These are phyloP conservation scores for Drosophila ambigua DNA, from an alignment of 1,140 invertebrate genomes.

Conservation along the genomic window DNA sequence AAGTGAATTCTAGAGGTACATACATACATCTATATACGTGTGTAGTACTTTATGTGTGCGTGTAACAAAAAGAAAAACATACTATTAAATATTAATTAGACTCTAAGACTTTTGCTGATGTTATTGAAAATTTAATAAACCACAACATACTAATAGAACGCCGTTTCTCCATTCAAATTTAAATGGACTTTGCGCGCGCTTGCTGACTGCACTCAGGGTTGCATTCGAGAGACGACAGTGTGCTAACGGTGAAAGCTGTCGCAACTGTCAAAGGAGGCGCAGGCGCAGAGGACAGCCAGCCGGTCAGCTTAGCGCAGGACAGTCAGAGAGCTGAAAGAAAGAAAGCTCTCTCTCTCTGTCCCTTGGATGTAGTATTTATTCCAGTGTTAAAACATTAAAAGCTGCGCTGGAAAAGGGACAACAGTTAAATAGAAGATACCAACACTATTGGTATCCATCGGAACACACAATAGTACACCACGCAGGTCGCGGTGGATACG, in stretches of 20 bases:
- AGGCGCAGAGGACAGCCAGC: background rate
- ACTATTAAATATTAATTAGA: slow-evolving; percentile 77
- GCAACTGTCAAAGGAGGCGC: slow-evolving; percentile 9
- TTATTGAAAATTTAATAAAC: slow-evolving; percentile 79
- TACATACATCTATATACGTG: slow-evolving; percentile 43
- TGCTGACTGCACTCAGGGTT: no score
- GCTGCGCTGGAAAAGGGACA: slow-evolving; percentile 75
- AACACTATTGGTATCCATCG: slow-evolving; percentile 78
- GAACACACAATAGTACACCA: slow-evolving; percentile 22
- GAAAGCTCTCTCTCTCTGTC: slow-evolving; percentile 47
- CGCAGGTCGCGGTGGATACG: slow-evolving; percentile 14
- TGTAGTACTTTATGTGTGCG: slow-evolving; percentile 48
- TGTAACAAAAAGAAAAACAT: slow-evolving; percentile 53
- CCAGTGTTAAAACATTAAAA: slow-evolving; percentile 80
- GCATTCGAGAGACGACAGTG: no score
- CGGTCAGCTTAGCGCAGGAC: slow-evolving; percentile 54
- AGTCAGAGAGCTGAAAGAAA: slow-evolving; percentile 28
- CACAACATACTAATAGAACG: slow-evolving; percentile 55
- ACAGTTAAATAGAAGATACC: slow-evolving; percentile 73
- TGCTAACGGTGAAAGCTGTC: slow-evolving; percentile 24
- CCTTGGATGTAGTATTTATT: slow-evolving; percentile 29
- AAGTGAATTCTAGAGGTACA: slow-evolving; percentile 47
- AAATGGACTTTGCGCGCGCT: background rate
- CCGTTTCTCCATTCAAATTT: background rate
- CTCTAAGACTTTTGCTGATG: slow-evolving; percentile 76